Evolutionary conservation across 2,113 vertebrate species (phyloP), one percentile per base, ranked within the genome.

Genomic region (Capra hircus): DNA sequence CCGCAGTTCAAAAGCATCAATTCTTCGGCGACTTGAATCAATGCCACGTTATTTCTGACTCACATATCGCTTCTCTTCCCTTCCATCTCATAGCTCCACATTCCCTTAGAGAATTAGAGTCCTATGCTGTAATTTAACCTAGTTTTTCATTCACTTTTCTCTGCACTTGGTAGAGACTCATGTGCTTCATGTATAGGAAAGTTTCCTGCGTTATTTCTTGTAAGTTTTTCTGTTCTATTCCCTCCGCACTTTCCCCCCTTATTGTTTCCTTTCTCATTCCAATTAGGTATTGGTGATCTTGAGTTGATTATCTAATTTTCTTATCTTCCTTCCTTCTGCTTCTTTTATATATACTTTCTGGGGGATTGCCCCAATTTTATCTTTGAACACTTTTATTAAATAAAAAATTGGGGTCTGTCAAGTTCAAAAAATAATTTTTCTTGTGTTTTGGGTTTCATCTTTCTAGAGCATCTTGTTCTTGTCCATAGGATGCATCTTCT

Each of bases 181-280:
- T 17, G 6, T 50, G 27, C 25, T 96, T 94, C 36, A 82, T 48
- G 52, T 94, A 40, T 7, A 53, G 25, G n/a, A 55, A 91, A 33
- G 60, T 48, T 60, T n/a, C 48, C 36, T 57, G 6, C 1, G 1
- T 80, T 43, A 27, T 81, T 48, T 52, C 33, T 86, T n/a, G 12
- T 64, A 94, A 12, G 12, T 80, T 92, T 95, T 88, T 74, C 7
- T 23, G 17, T 78, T 78, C 27, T 50, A 0, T 28, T 33, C 16
- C 43, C 17, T 12, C 36, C 0, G 1, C 0, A 59, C 10, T 12
- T 12, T 3, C 3, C 9, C 11, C 6, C 16, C 5, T 10, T 80
- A 62, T 86, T n/a, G 2, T 80, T 87, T 82, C 16, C 28, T 87
- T 86, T n/a, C 64, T 62, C 50, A 55, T 60, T 67, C n/a, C 17